A percentile compares a stretch with the other conserved stretches of the same genome.
phyloP scores from a whole-genome alignment of 2,113 vertebrate genomes.

The Piprites chloris region DNA sequence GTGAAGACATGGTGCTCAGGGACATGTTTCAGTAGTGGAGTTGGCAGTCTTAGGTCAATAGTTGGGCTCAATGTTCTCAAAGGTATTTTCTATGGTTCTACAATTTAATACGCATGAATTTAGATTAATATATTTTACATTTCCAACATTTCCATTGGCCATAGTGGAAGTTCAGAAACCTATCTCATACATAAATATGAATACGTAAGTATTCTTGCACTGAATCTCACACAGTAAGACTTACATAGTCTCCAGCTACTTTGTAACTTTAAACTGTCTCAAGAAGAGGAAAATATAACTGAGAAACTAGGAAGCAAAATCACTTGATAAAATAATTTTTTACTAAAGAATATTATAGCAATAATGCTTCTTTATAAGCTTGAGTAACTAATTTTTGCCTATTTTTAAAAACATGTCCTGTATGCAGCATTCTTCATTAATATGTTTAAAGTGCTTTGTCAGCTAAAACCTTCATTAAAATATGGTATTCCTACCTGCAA shows the following conservation, averaged over 20 bases:
- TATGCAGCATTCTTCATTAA: neutral
- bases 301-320: neutral
- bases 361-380: neutral
- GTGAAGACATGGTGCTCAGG: accelerated
- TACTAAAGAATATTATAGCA: neutral
- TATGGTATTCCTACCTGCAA: neutral
- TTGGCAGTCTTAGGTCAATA: neutral
- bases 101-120: neutral
- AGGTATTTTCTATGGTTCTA: neutral
- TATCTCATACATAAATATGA: neutral
- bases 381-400: neutral
- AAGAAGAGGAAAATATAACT: neutral
- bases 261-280: neutral
- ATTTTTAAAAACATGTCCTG: neutral
- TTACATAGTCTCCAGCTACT: neutral
- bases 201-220: neutral
- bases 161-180: neutral
- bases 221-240: neutral
- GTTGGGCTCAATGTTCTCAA: neutral
- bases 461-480: neutral
- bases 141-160: neutral
- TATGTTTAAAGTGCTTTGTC: neutral
- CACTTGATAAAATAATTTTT: neutral
- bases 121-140: neutral
- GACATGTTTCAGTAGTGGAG: neutral